Conservation (phyloP, 2,113 vertebrate genomes). For the Manacus vitellinus region DNA sequence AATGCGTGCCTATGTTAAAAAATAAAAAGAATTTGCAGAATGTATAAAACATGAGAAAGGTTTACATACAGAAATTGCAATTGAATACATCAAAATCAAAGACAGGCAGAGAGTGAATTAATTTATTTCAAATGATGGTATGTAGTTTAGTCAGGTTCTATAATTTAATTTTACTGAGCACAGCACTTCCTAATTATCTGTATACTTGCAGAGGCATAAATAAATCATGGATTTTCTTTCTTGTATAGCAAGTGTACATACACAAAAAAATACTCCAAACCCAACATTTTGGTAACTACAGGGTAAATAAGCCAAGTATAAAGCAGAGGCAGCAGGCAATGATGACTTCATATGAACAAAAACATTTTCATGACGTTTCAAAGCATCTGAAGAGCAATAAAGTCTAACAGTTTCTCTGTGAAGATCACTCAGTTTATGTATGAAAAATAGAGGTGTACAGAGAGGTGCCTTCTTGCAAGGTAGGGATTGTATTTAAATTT, state of each 20-base stretch:
- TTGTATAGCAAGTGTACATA: background rate
- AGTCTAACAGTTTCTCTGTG: background rate
- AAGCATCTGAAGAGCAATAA: background rate
- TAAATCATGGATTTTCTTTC: background rate
- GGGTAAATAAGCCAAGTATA: background rate
- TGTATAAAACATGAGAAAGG: slow-evolving; percentile 41
- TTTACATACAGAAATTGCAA: slow-evolving; percentile 32
- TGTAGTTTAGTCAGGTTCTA: slow-evolving; percentile 3
- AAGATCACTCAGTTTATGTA: background rate
- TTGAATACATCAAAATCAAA: slow-evolving; percentile 42
- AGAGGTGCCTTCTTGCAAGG: background rate
- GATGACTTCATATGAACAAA: background rate
- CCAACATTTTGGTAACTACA: background rate
- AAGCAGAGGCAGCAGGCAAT: background rate
- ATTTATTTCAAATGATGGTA: background rate
- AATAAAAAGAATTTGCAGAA: background rate
- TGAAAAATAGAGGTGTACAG: background rate
- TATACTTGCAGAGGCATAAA: background rate
- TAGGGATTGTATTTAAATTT: background rate
- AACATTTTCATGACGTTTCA: background rate
- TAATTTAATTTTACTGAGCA: slow-evolving; percentile 23
- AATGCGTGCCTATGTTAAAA: background rate
- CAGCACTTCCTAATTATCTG: background rate
- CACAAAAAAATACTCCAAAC: background rate
- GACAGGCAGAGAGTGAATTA: background rate